Evolutionary conservation across 2,113 vertebrate genomes (phyloP), one percentile per base, ranked within the genome.

Genomic region (Phalacrocorax brasilianus): DNA sequence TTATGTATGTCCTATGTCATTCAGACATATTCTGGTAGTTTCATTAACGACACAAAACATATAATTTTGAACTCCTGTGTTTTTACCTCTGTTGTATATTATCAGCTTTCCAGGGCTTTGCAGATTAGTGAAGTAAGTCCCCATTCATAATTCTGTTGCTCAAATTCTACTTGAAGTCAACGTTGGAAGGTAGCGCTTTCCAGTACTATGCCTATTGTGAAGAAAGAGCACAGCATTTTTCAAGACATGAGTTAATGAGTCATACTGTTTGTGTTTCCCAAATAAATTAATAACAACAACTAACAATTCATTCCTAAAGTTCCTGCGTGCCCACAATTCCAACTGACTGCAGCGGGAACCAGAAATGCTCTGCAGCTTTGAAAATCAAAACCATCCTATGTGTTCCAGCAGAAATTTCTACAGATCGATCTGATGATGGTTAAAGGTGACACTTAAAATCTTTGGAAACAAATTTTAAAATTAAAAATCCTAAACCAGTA

Each of bases 231-330:
- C 14, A 38, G 83, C 80, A 89, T 92, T 94, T 94, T 93, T 93
- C 88, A 91, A 90, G 92, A 80, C 65, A 61, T 84, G 89, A 96
- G 91, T 88, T 88, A 95, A 84, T 95, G 93, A 96, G 73, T 94
- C 93, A 96, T 38, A 73, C 53, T 70, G 93, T 94, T 96, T 91
- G 62, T 96, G 94, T 96, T 97, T 97, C 96, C 96, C 95, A 94
- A 93, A 97, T 78, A 95, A 96, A 96, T 97, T 96, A 97, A 97
- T 52, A 95, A 88, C 84, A 95, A 96, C 91, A 91, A 96, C 87
- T 91, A 91, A 97, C 91, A 97, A 97, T 95, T 94, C 93, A 96
- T 97, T 95, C 95, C 93, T 95, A 5, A 91, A 96, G 91, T 96
- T 96, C 93, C 74, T 97, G 81, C 70, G 50, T 85, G 94, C 71